A percentile compares a stretch with the other conserved stretches of the same genome.
These are phyloP conservation scores for Heliconius hewitsoni DNA, from an alignment of 1,140 invertebrate species.

Conservation along the genomic window DNA sequence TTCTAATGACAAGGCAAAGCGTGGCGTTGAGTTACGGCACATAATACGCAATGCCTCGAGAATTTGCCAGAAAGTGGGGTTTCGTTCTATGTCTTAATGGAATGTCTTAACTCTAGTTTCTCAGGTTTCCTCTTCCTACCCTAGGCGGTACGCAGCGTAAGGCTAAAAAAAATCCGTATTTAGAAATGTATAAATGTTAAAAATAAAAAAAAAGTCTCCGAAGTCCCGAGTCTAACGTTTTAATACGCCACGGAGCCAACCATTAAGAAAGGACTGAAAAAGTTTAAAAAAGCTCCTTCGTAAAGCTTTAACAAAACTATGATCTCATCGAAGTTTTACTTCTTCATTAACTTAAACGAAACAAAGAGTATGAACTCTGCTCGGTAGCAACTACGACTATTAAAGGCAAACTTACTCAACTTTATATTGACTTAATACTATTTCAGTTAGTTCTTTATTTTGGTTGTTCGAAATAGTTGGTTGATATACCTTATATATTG, in stretches of 20 bases:
- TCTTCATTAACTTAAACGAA: constrained; percentile 12
- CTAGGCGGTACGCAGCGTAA: no score
- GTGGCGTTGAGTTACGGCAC: neutral
- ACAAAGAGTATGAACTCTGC: constrained; percentile 6
- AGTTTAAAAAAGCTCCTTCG: neutral
- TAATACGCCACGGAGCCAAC: no score
- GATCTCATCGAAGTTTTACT: constrained; percentile 1
- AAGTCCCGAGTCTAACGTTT: no score
- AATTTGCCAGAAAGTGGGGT: no score
- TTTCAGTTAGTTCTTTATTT: constrained; percentile 8
- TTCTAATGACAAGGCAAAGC: no score
- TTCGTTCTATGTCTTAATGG: no score
- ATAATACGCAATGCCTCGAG: neutral
- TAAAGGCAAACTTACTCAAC: constrained; percentile 13
- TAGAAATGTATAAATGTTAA: no score
- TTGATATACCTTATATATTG: neutral
- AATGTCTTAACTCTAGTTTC: no score
- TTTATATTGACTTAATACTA: constrained; percentile 17
- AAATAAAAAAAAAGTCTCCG: no score
- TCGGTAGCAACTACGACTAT: neutral
- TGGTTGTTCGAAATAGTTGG: neutral
- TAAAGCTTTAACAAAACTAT: constrained; percentile 3
- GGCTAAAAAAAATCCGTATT: no score
- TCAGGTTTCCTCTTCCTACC: no score
- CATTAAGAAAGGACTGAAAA: neutral